A percentile compares a stretch with the other conserved stretches of the same genome.
Conservation (phyloP, 1,140 invertebrate species). For the Pseudachorutes palmiensis region DNA sequence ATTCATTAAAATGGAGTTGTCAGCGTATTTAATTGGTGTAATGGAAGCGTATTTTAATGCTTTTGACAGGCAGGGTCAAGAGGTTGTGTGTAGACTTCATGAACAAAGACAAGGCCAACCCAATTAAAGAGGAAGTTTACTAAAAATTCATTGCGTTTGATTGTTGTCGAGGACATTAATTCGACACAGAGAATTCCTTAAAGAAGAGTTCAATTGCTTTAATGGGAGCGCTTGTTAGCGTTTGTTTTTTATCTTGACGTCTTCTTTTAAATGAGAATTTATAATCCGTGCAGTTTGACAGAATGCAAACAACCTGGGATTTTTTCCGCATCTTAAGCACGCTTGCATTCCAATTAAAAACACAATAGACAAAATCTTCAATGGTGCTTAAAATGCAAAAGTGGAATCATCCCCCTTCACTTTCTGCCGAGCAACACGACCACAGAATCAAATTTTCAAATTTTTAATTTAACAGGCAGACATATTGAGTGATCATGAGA, state of each 20-base stretch:
- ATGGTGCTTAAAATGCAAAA: too few species aligned
- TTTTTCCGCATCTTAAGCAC: too few species aligned
- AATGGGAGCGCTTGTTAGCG: neutral
- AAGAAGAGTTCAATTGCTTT: neutral
- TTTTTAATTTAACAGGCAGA: too few species aligned
- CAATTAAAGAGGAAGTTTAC: neutral
- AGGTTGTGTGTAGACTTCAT: neutral
- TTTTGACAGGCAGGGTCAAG: conserved; percentile 11
- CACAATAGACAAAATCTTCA: too few species aligned
- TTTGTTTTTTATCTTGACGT: neutral
- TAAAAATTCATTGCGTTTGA: neutral
- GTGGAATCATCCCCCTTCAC: too few species aligned
- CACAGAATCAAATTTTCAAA: too few species aligned
- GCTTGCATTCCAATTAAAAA: too few species aligned
- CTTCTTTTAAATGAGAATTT: neutral
- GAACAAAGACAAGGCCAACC: neutral
- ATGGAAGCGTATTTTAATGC: neutral
- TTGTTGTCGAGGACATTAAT: neutral
- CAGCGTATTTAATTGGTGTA: neutral
- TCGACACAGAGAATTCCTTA: neutral
- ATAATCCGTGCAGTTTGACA: neutral
- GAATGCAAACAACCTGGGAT: neutral
- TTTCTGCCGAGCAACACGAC: too few species aligned
- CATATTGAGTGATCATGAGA: too few species aligned
- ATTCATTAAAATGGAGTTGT: neutral